Evolutionary conservation across 2,797 vertebrate genomes (phyloP).

Genomic region (Microcaecilia unicolor): DNA sequence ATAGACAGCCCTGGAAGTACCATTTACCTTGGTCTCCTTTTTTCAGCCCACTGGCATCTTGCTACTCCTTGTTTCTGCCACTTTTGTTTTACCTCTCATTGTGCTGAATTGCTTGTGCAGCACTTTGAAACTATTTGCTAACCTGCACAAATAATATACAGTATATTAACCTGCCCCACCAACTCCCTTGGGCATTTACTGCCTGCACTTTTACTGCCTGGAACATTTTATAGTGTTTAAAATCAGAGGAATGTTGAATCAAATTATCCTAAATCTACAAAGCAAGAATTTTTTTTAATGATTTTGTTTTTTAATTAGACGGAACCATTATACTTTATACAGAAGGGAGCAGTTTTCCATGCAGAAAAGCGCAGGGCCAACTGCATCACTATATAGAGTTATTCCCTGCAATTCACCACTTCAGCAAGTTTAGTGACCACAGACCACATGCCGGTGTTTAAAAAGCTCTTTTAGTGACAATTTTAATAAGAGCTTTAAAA

Average conservation of each 20-base stretch:
- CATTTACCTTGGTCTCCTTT: no score
- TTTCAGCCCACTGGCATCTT: no score
- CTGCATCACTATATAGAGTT: no score
- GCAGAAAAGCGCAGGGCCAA: no score
- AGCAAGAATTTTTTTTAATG: constrained; percentile 2
- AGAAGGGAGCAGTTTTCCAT: background rate
- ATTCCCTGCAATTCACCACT: background rate
- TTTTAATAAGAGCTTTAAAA: background rate
- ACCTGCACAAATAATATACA: no score
- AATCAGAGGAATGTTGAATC: constrained; percentile 1
- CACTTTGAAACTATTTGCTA: background rate
- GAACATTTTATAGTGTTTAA: constrained; percentile 9
- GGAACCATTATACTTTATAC: background rate
- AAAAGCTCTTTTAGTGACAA: background rate
- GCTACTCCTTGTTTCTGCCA: no score
- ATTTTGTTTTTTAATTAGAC: background rate
- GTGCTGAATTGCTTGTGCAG: no score
- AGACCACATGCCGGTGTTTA: background rate
- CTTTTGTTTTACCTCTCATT: no score
- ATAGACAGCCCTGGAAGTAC: no score
- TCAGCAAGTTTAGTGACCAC: background rate
- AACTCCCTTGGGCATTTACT: constrained; percentile 8
- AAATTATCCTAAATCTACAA: background rate
- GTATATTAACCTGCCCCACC: background rate
- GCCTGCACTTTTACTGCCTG: constrained; percentile 5